Percentiles rank a stretch among this genome's conserved stretches.
Conservation (phyloP, 2,797 vertebrate species). For the Brotula barbata region DNA sequence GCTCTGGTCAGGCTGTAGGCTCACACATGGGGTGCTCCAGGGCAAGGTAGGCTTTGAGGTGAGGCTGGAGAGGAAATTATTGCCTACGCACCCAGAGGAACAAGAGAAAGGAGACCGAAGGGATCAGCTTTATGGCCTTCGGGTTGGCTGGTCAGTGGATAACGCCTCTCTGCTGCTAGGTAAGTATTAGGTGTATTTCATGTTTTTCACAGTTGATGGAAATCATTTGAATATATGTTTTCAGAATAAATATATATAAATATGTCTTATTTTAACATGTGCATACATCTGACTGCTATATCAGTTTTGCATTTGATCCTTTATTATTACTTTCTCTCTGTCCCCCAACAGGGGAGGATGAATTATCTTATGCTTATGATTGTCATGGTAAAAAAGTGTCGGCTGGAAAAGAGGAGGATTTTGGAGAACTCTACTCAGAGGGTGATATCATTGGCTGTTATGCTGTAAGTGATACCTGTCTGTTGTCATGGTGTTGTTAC, state of each 20-base stretch:
- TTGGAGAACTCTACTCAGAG: constrained; percentile 84
- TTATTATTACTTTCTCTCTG: not conserved
- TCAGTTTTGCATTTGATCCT: not conserved
- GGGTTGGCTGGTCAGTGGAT: constrained; percentile 88
- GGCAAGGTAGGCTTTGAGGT: constrained; percentile 89
- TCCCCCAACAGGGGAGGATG: constrained; percentile 81
- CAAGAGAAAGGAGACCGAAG: constrained; percentile 50
- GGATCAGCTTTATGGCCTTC: constrained; percentile 73
- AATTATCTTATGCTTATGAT: constrained; percentile 87
- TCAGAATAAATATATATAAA: too few relatives aligned
- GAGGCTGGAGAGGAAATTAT: constrained; percentile 84
- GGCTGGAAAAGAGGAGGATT: constrained; percentile 79
- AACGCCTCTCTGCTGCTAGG: constrained; percentile 84
- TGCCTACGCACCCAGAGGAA: constrained; percentile 59
- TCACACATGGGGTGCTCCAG: constrained; percentile 84
- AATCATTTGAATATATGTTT: not conserved
- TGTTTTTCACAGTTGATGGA: not conserved
- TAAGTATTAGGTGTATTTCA: constrained; percentile 54
- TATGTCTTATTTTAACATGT: too few relatives aligned
- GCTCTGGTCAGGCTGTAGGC: constrained; percentile 88
- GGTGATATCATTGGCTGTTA: constrained; percentile 90
- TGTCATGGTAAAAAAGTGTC: constrained; percentile 81
- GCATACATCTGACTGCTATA: too few relatives aligned
- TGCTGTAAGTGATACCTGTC: constrained; percentile 78
- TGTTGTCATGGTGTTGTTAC: not conserved